phyloP scores from a whole-genome alignment of 2,797 vertebrate genomes.

The Triplophysa yarkandensis region DNA sequence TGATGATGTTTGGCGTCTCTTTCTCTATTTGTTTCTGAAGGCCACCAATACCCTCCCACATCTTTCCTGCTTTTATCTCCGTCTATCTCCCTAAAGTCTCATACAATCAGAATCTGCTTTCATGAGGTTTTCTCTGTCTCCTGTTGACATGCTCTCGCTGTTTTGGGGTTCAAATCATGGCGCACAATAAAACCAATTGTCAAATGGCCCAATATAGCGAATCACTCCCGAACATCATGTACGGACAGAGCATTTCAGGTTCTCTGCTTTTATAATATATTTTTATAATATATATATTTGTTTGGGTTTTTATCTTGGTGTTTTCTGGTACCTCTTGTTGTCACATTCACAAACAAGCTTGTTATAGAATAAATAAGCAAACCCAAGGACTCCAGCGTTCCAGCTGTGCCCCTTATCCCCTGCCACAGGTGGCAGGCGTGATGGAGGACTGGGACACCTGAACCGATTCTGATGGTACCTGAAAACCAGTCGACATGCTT shows the following conservation, averaged over 20 bases:
- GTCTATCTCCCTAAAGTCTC: conserved; percentile 16
- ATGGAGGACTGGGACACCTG: conserved; percentile 19
- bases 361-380: conserved; percentile 35
- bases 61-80: conserved; percentile 17
- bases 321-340: conserved; percentile 7
- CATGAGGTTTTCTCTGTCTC: conserved; percentile 1
- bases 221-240: conserved; percentile 20
- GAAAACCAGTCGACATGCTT: neutral
- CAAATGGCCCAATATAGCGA: conserved; percentile 18
- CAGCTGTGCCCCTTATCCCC: conserved; percentile 5
- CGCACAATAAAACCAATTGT: conserved; percentile 24
- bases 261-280: conserved; percentile 9
- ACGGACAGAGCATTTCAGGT: conserved; percentile 62
- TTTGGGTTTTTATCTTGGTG: conserved; percentile 1
- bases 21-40: conserved; percentile 31
- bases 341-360: conserved; percentile 22
- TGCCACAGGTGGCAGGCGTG: conserved; percentile 12
- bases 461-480: conserved; percentile 15
- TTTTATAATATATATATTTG: too few species aligned
- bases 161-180: conserved; percentile 2
- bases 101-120: conserved; percentile 12
- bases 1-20: neutral
- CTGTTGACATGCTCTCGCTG: neutral
- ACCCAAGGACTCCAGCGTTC: conserved; percentile 11
- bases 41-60: conserved; percentile 2